Percentiles rank a stretch among this genome's conserved stretches.
Conservation (phyloP, 2,888 invertebrate genomes). For the Chironomus riparius region DNA sequence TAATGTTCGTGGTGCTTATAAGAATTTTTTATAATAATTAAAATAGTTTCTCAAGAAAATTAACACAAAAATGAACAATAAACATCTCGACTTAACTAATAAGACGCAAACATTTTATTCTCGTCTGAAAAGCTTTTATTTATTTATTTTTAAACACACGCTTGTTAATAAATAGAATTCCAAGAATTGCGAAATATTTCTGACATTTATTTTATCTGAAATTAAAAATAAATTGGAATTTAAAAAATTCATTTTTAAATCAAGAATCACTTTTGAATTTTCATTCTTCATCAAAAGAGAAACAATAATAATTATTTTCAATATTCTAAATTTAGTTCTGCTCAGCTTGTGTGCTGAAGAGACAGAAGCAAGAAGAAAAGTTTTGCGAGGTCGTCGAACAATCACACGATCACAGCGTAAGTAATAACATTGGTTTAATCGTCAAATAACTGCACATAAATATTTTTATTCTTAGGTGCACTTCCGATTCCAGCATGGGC, state of each 20-base stretch:
- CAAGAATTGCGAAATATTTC: too few species aligned
- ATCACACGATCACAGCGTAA: conserved; percentile 72
- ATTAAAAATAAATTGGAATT: too few species aligned
- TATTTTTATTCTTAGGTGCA: conserved; percentile 45
- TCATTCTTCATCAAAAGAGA: background rate
- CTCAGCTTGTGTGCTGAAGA: conserved; percentile 59
- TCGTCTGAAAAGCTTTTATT: too few species aligned
- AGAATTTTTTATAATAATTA: too few species aligned
- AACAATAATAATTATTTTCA: background rate
- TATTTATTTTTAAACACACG: too few species aligned
- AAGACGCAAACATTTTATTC: too few species aligned
- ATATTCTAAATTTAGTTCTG: conserved; percentile 46
- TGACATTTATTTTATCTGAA: too few species aligned
- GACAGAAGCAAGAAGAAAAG: conserved; percentile 67
- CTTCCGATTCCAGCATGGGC: conserved; percentile 71
- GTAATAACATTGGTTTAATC: conserved; percentile 37
- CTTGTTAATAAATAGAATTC: too few species aligned
- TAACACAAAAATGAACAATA: too few species aligned
- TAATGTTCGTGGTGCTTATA: too few species aligned
- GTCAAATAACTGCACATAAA: background rate
- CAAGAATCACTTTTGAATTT: background rate
- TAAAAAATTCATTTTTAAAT: background rate
- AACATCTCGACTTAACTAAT: too few species aligned
- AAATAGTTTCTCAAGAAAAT: too few species aligned
- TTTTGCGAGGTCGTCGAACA: conserved; percentile 67